These are phyloP conservation scores for Temnothorax nylanderi DNA, from an alignment of 1,140 invertebrate species.

Conservation along the genomic window DNA sequence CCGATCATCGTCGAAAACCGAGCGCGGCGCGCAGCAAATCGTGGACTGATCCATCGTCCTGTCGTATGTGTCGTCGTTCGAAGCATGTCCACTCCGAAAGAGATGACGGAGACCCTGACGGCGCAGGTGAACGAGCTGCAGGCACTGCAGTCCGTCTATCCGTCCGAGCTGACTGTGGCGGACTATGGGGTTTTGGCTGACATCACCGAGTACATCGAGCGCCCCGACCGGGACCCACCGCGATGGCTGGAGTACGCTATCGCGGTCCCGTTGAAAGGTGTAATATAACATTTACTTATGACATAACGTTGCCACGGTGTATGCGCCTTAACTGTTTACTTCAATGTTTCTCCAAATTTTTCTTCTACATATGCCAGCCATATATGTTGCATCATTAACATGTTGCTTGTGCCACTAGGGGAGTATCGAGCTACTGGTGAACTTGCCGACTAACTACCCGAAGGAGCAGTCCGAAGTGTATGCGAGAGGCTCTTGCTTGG, in stretches of 20 bases:
- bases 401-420: conserved; percentile 64
- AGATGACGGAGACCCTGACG: conserved; percentile 84
- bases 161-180: conserved; percentile 89
- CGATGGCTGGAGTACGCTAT: conserved; percentile 88
- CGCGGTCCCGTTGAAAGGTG: conserved; percentile 84
- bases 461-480: conserved; percentile 89
- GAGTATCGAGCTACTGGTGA: conserved; percentile 88
- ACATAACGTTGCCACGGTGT: neutral
- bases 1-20: neutral
- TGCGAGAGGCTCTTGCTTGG: conserved; percentile 88
- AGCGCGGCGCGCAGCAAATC: neutral
- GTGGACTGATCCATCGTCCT: neutral
- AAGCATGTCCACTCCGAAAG: conserved; percentile 73
- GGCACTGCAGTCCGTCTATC: conserved; percentile 91
- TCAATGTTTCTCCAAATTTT: neutral
- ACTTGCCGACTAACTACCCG: conserved; percentile 90
- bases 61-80: neutral
- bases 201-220: conserved; percentile 87
- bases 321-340: neutral
- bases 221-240: conserved; percentile 84
- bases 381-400: neutral
- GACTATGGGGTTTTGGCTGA: conserved; percentile 87
- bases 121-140: conserved; percentile 92
- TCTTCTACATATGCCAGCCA: neutral
- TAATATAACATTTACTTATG: conserved; percentile 74